Base-by-base conservation (phyloP, 2,113 vertebrate genomes). In the Callospermophilus lateralis region DNA sequence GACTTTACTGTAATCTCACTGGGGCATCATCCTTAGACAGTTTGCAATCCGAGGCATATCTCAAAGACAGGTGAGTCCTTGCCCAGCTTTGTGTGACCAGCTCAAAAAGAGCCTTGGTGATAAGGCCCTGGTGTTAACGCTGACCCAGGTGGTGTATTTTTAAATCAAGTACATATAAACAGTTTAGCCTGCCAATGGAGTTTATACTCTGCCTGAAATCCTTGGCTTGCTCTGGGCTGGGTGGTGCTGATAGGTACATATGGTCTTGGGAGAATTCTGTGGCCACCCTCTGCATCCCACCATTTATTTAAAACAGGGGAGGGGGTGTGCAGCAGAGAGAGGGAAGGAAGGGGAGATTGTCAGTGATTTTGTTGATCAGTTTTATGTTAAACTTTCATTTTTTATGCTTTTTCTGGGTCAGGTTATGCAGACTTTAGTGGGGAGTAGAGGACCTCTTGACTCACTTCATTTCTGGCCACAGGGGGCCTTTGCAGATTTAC, bases 1-100 rank as follows among this genome's bases (percentile, higher is more conserved):
- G 98, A 96, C 97, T 98, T 97, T 98, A 37, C 7, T 96, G 88
- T 98, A 98, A 98, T 98, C 98, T 97, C 94, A 89, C 93, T 89
- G 97, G 98, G 98, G n/a, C n/a, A n/a, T n/a, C 78, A 96, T 97
- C 48, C 80, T 96, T 95, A 97, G 96, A 97, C 95, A 84, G 22
- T 86, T 95, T 96, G 93, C 85, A 97, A 96, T 96, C 95, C 34
- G 90, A 98, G 95, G 86, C 84, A 86, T 94, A 3, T 30, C 70
- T 92, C 65, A 48, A 93, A 0, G 90, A 93, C 92, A 97, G 93
- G 96, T 84, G 42, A 95, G 74, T 91, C 97, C 1, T 39, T 45
- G 53, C 92, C 80, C 53, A 84, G 97, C 97, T 84, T 97, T 97
- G 86, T 97, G 94, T 45, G 16, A 93, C 90, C 45, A 94, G 93